These are phyloP conservation scores for Dendroctonus valens DNA, from an alignment of 1,140 invertebrate species.

Conservation along the genomic window DNA sequence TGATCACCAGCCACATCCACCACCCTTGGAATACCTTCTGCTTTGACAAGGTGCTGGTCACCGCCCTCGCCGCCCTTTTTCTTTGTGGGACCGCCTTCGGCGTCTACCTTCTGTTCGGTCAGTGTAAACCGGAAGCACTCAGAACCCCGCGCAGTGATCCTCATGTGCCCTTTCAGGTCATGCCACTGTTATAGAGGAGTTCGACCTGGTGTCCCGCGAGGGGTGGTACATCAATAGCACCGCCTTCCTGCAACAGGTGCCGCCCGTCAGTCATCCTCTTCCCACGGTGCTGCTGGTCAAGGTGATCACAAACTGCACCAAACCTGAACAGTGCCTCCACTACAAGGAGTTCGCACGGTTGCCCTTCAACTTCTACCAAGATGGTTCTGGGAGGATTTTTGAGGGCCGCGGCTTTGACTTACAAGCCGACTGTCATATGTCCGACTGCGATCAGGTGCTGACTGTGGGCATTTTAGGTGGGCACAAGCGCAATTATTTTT, in stretches of 20 bases:
- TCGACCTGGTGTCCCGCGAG: slow-evolving; percentile 18
- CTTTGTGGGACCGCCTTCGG: slow-evolving; percentile 9
- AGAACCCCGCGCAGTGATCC: not conserved
- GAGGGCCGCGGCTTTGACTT: slow-evolving; percentile 22
- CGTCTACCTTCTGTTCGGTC: slow-evolving; percentile 2
- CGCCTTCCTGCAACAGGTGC: not conserved
- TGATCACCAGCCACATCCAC: not conserved
- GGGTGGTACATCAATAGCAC: slow-evolving; percentile 3
- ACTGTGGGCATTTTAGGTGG: slow-evolving; percentile 14
- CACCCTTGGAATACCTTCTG: not conserved
- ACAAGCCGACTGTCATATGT: slow-evolving; percentile 9
- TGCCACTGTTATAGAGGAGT: slow-evolving; percentile 19
- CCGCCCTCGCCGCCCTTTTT: not conserved
- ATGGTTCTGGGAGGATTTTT: slow-evolving; percentile 12
- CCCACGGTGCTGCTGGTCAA: slow-evolving; percentile 10
- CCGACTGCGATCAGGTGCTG: slow-evolving; percentile 6
- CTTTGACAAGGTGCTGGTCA: slow-evolving; percentile 13
- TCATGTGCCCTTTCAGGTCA: slow-evolving; percentile 5
- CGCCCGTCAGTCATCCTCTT: slow-evolving; percentile 1
- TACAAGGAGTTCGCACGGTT: slow-evolving; percentile 13
- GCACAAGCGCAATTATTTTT: not conserved
- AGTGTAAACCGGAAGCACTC: slow-evolving; percentile 6
- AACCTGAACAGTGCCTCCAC: slow-evolving; percentile 1
- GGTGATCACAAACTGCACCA: slow-evolving; percentile 11
- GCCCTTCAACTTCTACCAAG: slow-evolving; percentile 20